These are phyloP conservation scores for Gallinago media DNA, from an alignment of 2,113 vertebrate genomes.

Conservation along the genomic window DNA sequence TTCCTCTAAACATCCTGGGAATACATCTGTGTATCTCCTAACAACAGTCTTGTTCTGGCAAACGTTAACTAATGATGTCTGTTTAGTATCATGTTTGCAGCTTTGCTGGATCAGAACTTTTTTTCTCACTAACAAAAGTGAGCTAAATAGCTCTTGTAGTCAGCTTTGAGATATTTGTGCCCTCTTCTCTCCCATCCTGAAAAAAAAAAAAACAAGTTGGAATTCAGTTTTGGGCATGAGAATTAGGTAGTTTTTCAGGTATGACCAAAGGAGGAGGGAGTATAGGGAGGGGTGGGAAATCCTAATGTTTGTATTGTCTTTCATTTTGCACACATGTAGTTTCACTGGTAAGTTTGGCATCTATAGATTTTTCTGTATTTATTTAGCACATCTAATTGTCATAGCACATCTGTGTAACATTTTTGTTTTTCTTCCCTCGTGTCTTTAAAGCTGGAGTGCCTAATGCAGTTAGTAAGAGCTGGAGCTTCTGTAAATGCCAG, in stretches of 20 bases:
- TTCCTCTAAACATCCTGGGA: background rate
- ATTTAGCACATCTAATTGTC: background rate
- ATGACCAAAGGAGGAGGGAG: background rate
- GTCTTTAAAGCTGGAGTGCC: slow-evolving; percentile 89
- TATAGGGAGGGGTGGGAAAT: background rate
- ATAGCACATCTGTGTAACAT: background rate
- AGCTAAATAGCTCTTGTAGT: background rate
- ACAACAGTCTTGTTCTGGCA: background rate
- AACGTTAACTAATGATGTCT: background rate
- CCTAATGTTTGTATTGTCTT: background rate
- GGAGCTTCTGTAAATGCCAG: slow-evolving; percentile 90
- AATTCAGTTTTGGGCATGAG: background rate
- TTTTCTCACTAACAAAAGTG: background rate
- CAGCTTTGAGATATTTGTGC: background rate
- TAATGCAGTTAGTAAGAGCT: slow-evolving; percentile 89
- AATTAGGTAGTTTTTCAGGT: background rate
- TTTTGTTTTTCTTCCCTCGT: slow-evolving; percentile 5
- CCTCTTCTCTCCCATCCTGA: background rate
- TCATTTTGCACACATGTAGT: background rate
- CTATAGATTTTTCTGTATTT: background rate
- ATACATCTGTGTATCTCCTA: background rate
- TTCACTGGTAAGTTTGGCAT: background rate
- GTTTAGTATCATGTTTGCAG: background rate
- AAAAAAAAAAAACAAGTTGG: background rate
- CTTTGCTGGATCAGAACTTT: background rate